Base-by-base conservation (phyloP, 2,888 invertebrate genomes). In the Tachina fera region DNA sequence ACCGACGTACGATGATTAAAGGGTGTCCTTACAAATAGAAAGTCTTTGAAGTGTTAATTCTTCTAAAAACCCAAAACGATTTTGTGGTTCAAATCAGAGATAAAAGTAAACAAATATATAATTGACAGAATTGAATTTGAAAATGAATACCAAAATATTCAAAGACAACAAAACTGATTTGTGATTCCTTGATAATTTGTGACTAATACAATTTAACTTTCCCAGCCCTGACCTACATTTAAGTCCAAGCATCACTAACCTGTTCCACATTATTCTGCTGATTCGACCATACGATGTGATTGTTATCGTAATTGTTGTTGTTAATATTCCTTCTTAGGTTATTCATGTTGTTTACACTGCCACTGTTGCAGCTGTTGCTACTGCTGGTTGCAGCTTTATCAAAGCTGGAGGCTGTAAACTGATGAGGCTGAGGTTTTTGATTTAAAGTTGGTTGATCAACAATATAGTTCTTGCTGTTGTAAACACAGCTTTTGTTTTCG, bases 201-300 rank as follows among this genome's bases (percentile, higher is more conserved):
- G 31, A 31, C 31, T 31, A 31, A 31, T 31, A 6, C 31, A 31
- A 31, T 31, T 31, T 31, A 31, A 68, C 8, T 56, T 70, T 43
- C 16, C 71, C 45, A 71, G 16, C 39, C 60, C 60, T 61, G 72
- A 31, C 76, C 70, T 61, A 56, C 16, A 72, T 79, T 79, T 72
- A 87, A 89, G 89, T 87, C 82, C 89, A 89, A 89, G 89, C 89
- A 89, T 89, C 88, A 91, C 90, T 87, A 89, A 89, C 89, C 90
- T 90, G 90, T 88, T 89, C 89, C 84, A 86, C 78, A 84, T 84
- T 84, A 81, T 75, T 61, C 19, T 88, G 88, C 87, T 86, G 88
- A 79, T 82, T 74, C 13, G 88, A 84, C 88, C 88, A 89, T 75
- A 87, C 87, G 77, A 67, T 83, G 53, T 83, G 61, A 75, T 87